Percentiles rank a stretch among this genome's conserved stretches.
Evolutionary conservation across 2,888 invertebrate species (phyloP).

Genomic region (Drosophila trichaetosa): DNA sequence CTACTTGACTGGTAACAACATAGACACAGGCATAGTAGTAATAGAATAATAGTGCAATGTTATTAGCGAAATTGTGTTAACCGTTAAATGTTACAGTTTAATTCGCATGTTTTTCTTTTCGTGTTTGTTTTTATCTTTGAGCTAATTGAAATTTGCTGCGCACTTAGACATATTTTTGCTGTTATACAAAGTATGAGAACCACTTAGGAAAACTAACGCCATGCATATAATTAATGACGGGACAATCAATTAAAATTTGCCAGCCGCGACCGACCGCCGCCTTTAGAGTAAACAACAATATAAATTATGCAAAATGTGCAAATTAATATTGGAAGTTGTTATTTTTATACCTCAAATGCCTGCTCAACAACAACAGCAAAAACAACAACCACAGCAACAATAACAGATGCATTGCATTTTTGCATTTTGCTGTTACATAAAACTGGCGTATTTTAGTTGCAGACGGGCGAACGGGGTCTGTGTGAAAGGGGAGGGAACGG

Average conservation of each 20-base stretch:
- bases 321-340: conserved; percentile 59
- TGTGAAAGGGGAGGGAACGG: conserved; percentile 9
- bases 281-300: conserved; percentile 42
- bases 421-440: conserved; percentile 53
- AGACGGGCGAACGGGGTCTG: conserved; percentile 38
- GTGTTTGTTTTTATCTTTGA: conserved; percentile 4
- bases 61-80: not conserved
- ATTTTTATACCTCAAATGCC: conserved; percentile 42
- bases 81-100: conserved; percentile 33
- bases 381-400: conserved; percentile 11
- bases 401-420: conserved; percentile 26
- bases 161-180: conserved; percentile 42
- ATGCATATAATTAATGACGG: conserved; percentile 67
- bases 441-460: conserved; percentile 10
- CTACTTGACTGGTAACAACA: not conserved
- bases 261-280: conserved; percentile 20
- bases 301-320: conserved; percentile 76
- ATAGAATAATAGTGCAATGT: not conserved
- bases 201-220: conserved; percentile 56
- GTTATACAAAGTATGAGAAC: conserved; percentile 30
- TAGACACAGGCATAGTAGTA: no score
- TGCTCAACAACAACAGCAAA: conserved; percentile 14
- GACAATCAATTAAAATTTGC: conserved; percentile 70
- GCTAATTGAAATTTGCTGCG: conserved; percentile 53
- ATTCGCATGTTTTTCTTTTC: conserved; percentile 47